Evolutionary conservation across 2,888 invertebrate genomes (phyloP), one percentile per base, ranked within the genome.

Genomic region (Ommatoiulus sabulosus): DNA sequence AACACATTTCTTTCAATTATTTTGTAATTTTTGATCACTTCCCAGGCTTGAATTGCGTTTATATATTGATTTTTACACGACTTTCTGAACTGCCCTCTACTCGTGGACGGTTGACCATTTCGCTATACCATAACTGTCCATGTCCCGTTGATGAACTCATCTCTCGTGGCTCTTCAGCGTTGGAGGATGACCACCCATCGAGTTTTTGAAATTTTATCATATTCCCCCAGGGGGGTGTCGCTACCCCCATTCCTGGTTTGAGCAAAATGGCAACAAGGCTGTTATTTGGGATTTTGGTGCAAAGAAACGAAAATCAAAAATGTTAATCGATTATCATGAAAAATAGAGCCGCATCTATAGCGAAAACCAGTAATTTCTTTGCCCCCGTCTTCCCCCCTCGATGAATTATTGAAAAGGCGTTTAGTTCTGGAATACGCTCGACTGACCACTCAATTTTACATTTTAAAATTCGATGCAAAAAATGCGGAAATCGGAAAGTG

Each of bases 221-320:
- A 35, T 35, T 35, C 35, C 35, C 80, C 80, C 35, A 6, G 24
- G 35, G 35, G 80, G 35, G 80, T 80, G 80, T 80, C 12, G 12
- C 80, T 35, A 12, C 10, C 80, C 80, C 80, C 35, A 12, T 35
- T 80, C 35, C 80, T 35, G 80, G 35, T 80, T n/a, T n/a, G 20
- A 63, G 6, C n/a, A 63, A 63, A 63, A 63, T 63, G 72, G 72
- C 35, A 35, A 15, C 80, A 80, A 35, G 24, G 80, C 35, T 80
- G 80, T 80, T 80, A 80, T 80, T 80, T 80, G 35, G 80, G 80
- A 80, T 80, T 80, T 80, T 80, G 8, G 35, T 80, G 35, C 35
- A 80, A 80, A 80, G 80, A 35, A 80, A 80, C 80, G 80, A 80
- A 35, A 80, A 80, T 80, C 80, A 80, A 80, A 80, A 80, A 80